These are phyloP conservation scores for Sinonovacula constricta DNA, from an alignment of 1,140 invertebrate species.

Conservation along the genomic window DNA sequence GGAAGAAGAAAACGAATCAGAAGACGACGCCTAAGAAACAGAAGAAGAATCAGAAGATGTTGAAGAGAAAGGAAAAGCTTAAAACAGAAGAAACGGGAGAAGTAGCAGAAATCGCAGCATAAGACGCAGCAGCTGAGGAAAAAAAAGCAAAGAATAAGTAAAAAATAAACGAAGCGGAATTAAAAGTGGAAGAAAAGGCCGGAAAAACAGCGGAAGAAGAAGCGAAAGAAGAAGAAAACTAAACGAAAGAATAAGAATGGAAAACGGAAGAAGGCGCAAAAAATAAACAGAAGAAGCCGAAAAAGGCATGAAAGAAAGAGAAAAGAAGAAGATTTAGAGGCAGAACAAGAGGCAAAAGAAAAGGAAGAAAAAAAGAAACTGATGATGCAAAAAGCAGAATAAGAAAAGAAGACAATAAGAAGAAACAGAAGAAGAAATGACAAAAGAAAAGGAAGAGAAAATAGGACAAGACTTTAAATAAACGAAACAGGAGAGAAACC, in stretches of 20 bases:
- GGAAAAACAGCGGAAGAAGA: neutral
- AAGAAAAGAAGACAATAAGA: too few relatives aligned
- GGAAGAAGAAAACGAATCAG: neutral
- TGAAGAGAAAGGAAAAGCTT: neutral
- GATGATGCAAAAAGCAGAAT: too few relatives aligned
- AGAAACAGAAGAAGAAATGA: too few relatives aligned
- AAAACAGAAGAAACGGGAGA: neutral
- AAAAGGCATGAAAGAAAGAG: too few relatives aligned
- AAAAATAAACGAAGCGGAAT: neutral
- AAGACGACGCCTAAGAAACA: neutral
- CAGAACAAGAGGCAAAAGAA: too few relatives aligned
- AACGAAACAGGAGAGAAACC: too few relatives aligned
- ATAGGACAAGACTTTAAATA: too few relatives aligned
- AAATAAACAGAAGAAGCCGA: too few relatives aligned
- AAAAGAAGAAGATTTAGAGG: too few relatives aligned
- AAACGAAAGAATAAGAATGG: neutral
- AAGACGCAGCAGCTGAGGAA: neutral
- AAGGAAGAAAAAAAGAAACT: too few relatives aligned
- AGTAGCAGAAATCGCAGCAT: neutral
- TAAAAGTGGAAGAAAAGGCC: neutral
- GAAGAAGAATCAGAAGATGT: neutral
- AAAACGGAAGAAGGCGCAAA: neutral
- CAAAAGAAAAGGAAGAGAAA: too few relatives aligned
- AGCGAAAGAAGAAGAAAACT: slow-evolving; percentile 1
- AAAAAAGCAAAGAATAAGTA: neutral